These are phyloP conservation scores for Sarotherodon lohbergeri DNA, from an alignment of 2,113 vertebrate genomes.

Conservation along the genomic window DNA sequence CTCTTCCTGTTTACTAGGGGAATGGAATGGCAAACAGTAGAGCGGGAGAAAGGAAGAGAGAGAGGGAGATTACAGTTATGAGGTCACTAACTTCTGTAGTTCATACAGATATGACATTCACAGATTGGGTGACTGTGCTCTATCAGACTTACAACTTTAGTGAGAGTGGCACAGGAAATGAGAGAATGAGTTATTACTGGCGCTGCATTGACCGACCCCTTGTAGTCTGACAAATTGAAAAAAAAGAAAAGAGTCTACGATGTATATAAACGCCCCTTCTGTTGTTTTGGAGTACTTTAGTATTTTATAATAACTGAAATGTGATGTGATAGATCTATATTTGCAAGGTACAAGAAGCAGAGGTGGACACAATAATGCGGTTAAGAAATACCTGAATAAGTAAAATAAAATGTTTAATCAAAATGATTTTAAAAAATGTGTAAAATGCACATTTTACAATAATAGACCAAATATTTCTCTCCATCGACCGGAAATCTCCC, in stretches of 20 bases:
- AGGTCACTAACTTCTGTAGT: slow-evolving; percentile 15
- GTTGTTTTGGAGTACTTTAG: background rate
- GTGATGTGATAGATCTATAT: background rate
- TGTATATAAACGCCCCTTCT: background rate
- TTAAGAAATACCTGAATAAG: background rate
- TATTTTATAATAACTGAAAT: background rate
- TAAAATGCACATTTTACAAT: background rate
- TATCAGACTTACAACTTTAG: background rate
- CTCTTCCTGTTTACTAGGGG: slow-evolving; percentile 1
- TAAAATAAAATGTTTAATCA: background rate
- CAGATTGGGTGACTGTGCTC: background rate
- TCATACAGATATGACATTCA: background rate
- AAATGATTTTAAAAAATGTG: accelerated
- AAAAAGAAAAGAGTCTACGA: background rate
- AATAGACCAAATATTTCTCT: background rate
- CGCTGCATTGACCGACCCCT: background rate
- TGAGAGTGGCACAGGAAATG: background rate
- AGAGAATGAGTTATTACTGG: background rate
- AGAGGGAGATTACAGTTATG: slow-evolving; percentile 22
- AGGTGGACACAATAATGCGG: background rate
- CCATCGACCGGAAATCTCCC: background rate
- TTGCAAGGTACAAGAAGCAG: background rate
- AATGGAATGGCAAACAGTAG: background rate
- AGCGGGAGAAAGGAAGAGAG: background rate
- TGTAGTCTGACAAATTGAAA: background rate